Conservation (phyloP, 2,113 vertebrate genomes). For the Apeltes quadracus region DNA sequence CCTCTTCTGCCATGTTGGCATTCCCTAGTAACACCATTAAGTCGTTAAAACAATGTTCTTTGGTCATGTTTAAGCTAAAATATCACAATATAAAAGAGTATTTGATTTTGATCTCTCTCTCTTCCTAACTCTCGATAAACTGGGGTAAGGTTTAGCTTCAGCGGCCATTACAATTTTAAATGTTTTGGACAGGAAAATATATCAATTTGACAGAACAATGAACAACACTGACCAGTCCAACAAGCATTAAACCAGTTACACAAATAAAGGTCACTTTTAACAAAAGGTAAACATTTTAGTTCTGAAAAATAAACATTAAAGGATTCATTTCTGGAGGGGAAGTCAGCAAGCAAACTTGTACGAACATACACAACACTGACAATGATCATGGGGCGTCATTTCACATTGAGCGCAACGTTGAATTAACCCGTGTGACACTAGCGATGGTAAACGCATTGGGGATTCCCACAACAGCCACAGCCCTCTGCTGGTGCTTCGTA, state of each 20-base stretch:
- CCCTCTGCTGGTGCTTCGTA: not conserved
- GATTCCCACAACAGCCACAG: slow-evolving; percentile 13
- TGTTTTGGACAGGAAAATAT: slow-evolving; percentile 12
- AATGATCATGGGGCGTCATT: slow-evolving; percentile 15
- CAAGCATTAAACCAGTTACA: slow-evolving; percentile 21
- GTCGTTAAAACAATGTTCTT: slow-evolving; percentile 75
- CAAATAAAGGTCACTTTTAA: slow-evolving; percentile 21
- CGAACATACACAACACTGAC: slow-evolving; percentile 12
- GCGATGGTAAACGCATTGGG: slow-evolving; percentile 23
- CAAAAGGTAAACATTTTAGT: slow-evolving; percentile 11
- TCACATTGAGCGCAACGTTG: slow-evolving; percentile 5
- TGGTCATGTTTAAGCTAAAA: slow-evolving; percentile 68
- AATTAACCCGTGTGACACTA: not conserved
- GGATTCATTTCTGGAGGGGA: slow-evolving; percentile 1
- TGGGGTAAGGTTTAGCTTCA: slow-evolving; percentile 24
- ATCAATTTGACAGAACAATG: not conserved
- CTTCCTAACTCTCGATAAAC: slow-evolving; percentile 33
- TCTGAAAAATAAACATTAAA: slow-evolving; percentile 11
- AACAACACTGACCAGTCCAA: slow-evolving; percentile 8
- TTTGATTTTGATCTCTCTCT: slow-evolving; percentile 32
- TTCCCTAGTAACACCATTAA: slow-evolving; percentile 43
- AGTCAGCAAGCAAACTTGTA: slow-evolving; percentile 22
- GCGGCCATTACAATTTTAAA: slow-evolving; percentile 15
- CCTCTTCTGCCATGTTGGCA: slow-evolving; percentile 40
- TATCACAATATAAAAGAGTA: slow-evolving; percentile 30